These are phyloP conservation scores for Synanceia verrucosa DNA, from an alignment of 2,797 vertebrate species.

Conservation along the genomic window DNA sequence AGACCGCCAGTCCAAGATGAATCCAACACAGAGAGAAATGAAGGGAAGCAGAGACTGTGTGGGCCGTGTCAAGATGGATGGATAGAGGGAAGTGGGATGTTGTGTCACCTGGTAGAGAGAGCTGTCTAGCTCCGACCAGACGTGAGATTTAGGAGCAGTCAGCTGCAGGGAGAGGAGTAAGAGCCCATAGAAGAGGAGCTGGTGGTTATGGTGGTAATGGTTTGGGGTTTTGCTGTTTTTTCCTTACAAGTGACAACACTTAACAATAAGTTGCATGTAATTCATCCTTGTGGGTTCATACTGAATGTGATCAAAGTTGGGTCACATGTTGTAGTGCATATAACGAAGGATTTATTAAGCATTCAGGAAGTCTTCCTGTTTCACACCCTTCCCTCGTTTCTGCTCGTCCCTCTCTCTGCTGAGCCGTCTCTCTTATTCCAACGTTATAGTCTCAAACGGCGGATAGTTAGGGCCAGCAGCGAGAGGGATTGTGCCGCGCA, in stretches of 20 bases:
- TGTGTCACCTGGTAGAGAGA: conserved; percentile 70
- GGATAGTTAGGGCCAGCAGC: conserved; percentile 73
- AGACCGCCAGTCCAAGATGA: conserved; percentile 35
- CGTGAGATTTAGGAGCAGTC: conserved; percentile 66
- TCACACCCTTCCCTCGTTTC: conserved; percentile 45
- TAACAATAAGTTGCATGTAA: conserved; percentile 57
- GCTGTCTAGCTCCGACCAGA: conserved; percentile 56
- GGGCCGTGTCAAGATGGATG: conserved; percentile 53
- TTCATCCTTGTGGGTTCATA: conserved; percentile 45
- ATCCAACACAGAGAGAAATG: conserved; percentile 42
- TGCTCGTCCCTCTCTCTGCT: conserved; percentile 29
- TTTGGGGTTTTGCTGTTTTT: conserved; percentile 31
- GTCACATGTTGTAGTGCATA: conserved; percentile 17
- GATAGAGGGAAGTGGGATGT: conserved; percentile 54
- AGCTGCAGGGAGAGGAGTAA: conserved; percentile 54
- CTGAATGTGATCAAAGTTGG: conserved; percentile 55
- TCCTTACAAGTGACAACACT: conserved; percentile 46
- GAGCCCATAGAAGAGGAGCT: conserved; percentile 24
- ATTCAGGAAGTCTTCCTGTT: conserved; percentile 53
- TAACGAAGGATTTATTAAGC: conserved; percentile 41
- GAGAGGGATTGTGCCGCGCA: conserved; percentile 63
- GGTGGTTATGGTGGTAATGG: conserved; percentile 9
- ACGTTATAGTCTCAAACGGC: conserved; percentile 57
- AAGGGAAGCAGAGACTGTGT: conserved; percentile 47
- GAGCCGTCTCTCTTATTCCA: conserved; percentile 43